These are phyloP conservation scores for Sinhomidia bicolor DNA, from an alignment of 2,888 invertebrate species.

Conservation along the genomic window DNA sequence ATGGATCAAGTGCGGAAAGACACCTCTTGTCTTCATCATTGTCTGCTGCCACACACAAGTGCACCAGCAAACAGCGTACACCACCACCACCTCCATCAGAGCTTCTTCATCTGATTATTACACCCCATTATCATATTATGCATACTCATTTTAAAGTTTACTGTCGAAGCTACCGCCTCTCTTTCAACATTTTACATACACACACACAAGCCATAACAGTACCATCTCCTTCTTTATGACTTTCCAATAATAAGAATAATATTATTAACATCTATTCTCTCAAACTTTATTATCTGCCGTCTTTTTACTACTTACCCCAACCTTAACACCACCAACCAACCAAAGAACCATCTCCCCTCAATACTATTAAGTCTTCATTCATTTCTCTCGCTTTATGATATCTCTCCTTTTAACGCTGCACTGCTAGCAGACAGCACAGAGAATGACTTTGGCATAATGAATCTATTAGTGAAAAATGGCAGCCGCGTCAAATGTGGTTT, in stretches of 20 bases:
- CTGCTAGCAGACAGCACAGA: conserved; percentile 10
- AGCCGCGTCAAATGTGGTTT: conserved; percentile 68
- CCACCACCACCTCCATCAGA: not conserved
- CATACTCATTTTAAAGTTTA: conserved; percentile 60
- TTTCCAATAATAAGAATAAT: conserved; percentile 65
- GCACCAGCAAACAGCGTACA: conserved; percentile 13
- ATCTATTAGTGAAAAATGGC: conserved; percentile 64
- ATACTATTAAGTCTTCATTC: conserved; percentile 24
- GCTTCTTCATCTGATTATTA: conserved; percentile 47
- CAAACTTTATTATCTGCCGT: conserved; percentile 47
- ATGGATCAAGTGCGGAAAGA: conserved; percentile 38
- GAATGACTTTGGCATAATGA: conserved; percentile 35
- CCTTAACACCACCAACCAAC: not conserved
- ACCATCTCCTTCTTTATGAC: conserved; percentile 59
- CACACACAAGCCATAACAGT: not conserved
- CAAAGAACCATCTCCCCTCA: not conserved
- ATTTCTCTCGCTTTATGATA: not conserved
- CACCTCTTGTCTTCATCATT: conserved; percentile 13
- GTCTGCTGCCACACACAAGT: not conserved
- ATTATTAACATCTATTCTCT: not conserved
- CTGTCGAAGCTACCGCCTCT: not conserved
- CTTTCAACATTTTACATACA: not conserved
- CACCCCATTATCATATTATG: conserved; percentile 66
- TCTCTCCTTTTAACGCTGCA: not conserved
- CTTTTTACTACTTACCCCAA: conserved; percentile 14